Percentiles rank a stretch among this genome's conserved stretches.
These are phyloP conservation scores for Bergia sp. DNA, from an alignment of 92 coral and sea anemone genomes.

Conservation along the genomic window DNA sequence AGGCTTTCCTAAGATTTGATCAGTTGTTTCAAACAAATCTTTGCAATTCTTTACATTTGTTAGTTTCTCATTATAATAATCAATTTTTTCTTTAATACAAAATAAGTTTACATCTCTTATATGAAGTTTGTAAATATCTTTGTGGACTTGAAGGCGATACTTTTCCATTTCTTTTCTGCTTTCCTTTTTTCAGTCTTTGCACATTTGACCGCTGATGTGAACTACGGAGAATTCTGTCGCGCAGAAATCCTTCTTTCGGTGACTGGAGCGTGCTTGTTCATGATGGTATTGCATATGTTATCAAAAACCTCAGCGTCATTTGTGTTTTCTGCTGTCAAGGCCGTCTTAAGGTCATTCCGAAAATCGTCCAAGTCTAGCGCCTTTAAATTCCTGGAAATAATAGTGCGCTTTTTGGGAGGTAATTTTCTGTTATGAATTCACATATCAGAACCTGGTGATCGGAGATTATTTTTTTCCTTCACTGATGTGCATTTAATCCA, in stretches of 20 bases:
- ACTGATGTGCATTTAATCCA: neutral
- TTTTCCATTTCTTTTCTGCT: neutral
- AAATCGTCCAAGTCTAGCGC: neutral
- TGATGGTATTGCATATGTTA: neutral
- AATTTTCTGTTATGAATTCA: neutral
- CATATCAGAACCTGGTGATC: slow-evolving; percentile 1
- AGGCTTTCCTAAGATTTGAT: neutral
- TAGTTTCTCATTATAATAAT: neutral
- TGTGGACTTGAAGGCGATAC: neutral
- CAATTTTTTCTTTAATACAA: neutral
- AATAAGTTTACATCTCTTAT: neutral
- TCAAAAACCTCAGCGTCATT: neutral
- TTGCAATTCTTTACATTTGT: neutral
- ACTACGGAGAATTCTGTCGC: neutral
- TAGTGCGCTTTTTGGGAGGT: neutral
- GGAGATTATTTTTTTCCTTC: slow-evolving; percentile 4
- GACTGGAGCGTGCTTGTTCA: neutral
- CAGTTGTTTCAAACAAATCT: neutral
- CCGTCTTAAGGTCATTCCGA: slow-evolving; percentile 6
- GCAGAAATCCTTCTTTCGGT: neutral
- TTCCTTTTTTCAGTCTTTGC: neutral
- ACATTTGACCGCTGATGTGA: neutral
- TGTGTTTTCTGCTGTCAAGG: slow-evolving; percentile 2
- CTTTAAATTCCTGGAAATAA: slow-evolving; percentile 7
- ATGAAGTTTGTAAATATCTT: neutral